phyloP scores from a whole-genome alignment of 2,113 vertebrate genomes.

The Machaerirhynchus nigripectus region DNA sequence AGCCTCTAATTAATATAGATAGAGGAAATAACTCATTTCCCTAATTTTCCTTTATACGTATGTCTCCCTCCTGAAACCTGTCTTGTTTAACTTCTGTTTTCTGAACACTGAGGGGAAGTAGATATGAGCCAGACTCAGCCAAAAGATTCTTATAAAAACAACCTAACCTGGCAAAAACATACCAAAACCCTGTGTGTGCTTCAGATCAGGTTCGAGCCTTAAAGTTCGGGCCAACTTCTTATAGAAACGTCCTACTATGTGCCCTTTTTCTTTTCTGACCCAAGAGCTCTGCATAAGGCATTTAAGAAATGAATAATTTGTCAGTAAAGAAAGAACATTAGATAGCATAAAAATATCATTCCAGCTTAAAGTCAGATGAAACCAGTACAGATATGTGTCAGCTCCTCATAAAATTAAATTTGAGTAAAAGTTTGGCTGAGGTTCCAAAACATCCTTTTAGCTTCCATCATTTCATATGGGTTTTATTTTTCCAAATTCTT shows the following conservation, averaged over 20 bases:
- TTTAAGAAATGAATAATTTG: background rate
- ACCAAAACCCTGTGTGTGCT: rapidly evolving
- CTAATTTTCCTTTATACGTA: background rate
- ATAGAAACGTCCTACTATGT: background rate
- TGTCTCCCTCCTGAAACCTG: background rate
- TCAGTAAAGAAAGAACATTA: background rate
- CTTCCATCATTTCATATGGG: background rate
- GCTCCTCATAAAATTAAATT: background rate
- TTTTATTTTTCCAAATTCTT: background rate
- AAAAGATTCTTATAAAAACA: background rate
- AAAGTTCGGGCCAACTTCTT: background rate
- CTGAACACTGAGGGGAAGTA: background rate
- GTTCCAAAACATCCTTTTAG: background rate
- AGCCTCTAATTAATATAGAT: background rate
- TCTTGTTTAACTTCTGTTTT: background rate
- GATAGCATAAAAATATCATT: background rate
- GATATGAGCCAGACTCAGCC: background rate
- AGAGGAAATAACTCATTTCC: background rate
- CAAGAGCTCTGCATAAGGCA: background rate
- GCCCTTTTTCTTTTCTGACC: background rate
- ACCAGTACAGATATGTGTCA: background rate
- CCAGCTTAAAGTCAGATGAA: background rate
- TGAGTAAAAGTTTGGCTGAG: background rate
- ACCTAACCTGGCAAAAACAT: background rate
- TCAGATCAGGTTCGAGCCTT: background rate